Evolutionary conservation across 1,140 invertebrate species (phyloP), one percentile per base, ranked within the genome.

Genomic region (Caenorhabditis tropicalis): DNA sequence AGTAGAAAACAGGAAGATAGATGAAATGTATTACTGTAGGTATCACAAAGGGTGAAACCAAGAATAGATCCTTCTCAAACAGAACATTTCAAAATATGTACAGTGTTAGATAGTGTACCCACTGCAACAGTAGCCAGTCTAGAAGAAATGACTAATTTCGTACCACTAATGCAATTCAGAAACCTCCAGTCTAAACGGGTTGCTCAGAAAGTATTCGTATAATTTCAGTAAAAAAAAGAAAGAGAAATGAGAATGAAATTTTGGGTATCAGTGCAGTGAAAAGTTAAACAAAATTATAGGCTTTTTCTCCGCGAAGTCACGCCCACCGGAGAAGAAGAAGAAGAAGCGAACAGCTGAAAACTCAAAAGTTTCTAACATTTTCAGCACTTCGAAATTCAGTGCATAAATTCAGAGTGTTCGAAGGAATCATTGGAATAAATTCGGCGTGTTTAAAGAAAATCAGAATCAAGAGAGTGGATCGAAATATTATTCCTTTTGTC

Each of bases 261-360:
- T 7, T 10, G 36, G 7, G 31, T 65, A 7, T 19, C 21, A 31
- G 9, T 43, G 65, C 36, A 43, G 65, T 43, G 21, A 74, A 21
- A 24, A 12, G 65, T 43, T 29, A 74, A 24, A 74, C n/a, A 43
- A 74, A 74, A 74, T 74, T 74, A 74, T 74, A 43, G 33, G 65
- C 36, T 46, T 65, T 65, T 65, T n/a, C n/a, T 31, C 65, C 29
- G 29, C 58, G 19, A 74, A 74, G 65, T 46, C 65, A 74, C 65
- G 65, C 65, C 65, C 21, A 74, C 65, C 27, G 29, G n/a, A n/a
- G n/a, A n/a, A n/a, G n/a, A n/a, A n/a, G n/a, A n/a, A 43, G 21
- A n/a, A n/a, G 6, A 65, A 65, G 21, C 10, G 65, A 65, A 65
- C 65, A 74, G 65, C 65, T 74, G 65, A 74, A 65, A 65, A 36